Evolutionary conservation across 92 coral and sea anemone genomes (phyloP), one percentile per base, ranked within the genome.

Genomic region (Meandrina meandrites): DNA sequence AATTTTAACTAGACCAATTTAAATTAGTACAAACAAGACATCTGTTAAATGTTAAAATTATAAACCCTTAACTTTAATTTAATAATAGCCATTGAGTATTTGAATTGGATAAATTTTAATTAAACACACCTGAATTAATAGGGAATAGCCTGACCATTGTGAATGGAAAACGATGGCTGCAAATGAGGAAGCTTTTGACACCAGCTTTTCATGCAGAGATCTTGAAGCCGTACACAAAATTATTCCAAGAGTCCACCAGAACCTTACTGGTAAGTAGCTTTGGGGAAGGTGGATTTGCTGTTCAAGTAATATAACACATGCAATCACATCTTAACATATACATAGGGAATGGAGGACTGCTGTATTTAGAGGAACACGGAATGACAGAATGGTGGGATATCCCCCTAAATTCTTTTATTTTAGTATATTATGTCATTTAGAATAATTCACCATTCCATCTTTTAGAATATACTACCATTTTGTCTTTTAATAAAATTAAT

Each of bases 191-290:
- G 51, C 92, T 92, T 30, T 73, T 92, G 30, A 92, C 94, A n/a
- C 92, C 94, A 21, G 92, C 94, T 5, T 92, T 92, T 84, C 94
- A 89, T 76, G 91, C 78, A 35, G 88, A 92, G 80, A 89, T 89
- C 64, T 82, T 92, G 54, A 86, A 72, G 58, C 72, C 86, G 24
- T 90, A 89, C 69, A 78, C 84, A 62, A 90, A 78, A 31, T 22
- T 92, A 4, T 89, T 89, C 80, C 92, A 89, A 47, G 89, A 81
- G 28, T 90, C 92, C 69, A 90, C 92, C 67, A 76, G 50, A 30
- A 70, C 84, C 31, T 50, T 90, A 75, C 35, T 90, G 90, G 92
- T 90, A 36, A 81, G 92, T 74, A 16, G 7, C 19, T 28, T 8
- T 13, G 7, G 76, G 15, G 19, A 69, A 14, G 19, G 30, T 50